Percentiles rank a stretch among this genome's conserved stretches.
phyloP scores from a whole-genome alignment of 2,888 invertebrate genomes.

The Amphipoea oculea region DNA sequence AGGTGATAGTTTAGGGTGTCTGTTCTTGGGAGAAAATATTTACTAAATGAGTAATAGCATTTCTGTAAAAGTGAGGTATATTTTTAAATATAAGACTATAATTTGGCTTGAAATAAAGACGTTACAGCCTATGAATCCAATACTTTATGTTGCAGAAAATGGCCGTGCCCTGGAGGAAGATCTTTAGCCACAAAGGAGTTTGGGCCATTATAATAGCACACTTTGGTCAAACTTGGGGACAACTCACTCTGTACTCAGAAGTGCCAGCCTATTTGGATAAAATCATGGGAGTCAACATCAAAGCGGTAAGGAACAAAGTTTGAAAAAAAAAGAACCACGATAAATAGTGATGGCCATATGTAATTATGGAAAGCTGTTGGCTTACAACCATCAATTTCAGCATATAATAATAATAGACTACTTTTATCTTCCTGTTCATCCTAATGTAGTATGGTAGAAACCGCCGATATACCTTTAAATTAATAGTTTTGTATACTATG shows the following conservation, averaged over 20 bases:
- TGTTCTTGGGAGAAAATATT: background rate
- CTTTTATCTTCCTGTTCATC: background rate
- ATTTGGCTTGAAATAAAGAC: background rate
- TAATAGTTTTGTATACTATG: background rate
- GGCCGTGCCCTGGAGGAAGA: constrained; percentile 93
- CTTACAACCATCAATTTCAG: background rate
- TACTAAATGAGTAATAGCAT: background rate
- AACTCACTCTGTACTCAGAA: constrained; percentile 94
- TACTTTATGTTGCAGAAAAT: constrained; percentile 73
- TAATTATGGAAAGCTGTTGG: background rate
- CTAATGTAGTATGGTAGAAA: background rate
- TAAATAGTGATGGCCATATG: background rate
- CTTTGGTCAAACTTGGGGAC: constrained; percentile 94
- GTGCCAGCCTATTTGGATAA: constrained; percentile 94
- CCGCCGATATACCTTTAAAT: background rate
- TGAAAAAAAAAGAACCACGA: background rate
- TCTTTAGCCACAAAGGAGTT: constrained; percentile 91
- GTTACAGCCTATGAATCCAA: background rate
- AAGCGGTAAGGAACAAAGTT: constrained; percentile 75
- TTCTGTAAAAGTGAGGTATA: background rate
- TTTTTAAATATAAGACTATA: background rate
- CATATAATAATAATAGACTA: too few relatives aligned
- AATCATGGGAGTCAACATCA: constrained; percentile 92
- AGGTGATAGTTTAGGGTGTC: background rate
- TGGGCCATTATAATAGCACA: constrained; percentile 91